Evolutionary conservation across 2,888 invertebrate genomes (phyloP), one percentile per base, ranked within the genome.

Genomic region (Euplagia quadripunctaria): DNA sequence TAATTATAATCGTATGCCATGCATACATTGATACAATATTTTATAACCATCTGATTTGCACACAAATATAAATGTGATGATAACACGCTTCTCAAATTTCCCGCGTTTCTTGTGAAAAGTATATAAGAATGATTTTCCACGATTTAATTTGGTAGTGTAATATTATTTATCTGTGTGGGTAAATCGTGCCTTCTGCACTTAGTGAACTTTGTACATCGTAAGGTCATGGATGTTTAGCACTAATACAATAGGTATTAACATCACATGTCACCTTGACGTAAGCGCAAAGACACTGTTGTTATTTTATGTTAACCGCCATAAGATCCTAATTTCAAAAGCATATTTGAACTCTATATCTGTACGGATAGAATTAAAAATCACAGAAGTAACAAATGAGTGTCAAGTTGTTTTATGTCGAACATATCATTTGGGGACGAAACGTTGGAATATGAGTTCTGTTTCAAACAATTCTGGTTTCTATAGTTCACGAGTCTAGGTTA

Each of bases 191-290:
- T 90, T 90, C 88, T 93, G 91, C 90, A 92, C 89, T 92, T 87
- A 90, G 88, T 94, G 95, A 95, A 95, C 95, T 96, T 93, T 94
- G 94, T 93, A 92, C 94, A 85, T 83, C 83, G 86, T 95, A 94
- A 95, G 95, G 95, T 96, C 94, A 94, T 90, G 93, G 92, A 89
- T 94, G 91, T 93, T 94, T 94, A 95, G 93, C 93, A 91, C 93
- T 91, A 91, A 92, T 90, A 94, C 93, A 94, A 94, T 94, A 93
- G 92, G 86, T 90, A 93, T 94, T 94, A 94, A 92, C 94, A 93
- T 93, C 92, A 91, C 91, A 87, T 94, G 94, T 95, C 95, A 94
- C 95, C 95, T 95, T 95, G 95, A 93, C 92, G 93, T 92, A 93
- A 91, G 88, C 89, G 90, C 85, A 91, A 91, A 91, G 91, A 93